Percentiles rank a stretch among this genome's conserved stretches.
Evolutionary conservation across 1,140 invertebrate species (phyloP).

Genomic region (Samia ricini): DNA sequence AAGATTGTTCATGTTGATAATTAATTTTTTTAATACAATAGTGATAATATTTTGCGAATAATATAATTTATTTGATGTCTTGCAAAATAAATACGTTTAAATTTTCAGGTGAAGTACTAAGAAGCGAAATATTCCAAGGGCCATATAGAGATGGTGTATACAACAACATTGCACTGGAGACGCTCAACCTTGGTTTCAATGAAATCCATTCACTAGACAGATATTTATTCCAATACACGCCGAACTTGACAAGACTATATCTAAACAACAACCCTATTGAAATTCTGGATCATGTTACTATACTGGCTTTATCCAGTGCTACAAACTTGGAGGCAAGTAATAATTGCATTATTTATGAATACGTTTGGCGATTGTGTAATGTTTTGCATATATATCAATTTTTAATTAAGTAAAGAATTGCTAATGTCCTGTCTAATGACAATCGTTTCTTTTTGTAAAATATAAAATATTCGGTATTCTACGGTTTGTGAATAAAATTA

Average conservation of each 20-base stretch:
- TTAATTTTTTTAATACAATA: too few species aligned
- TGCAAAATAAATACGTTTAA: neutral
- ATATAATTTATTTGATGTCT: too few species aligned
- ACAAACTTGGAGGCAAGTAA: constrained; percentile 77
- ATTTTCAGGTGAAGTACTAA: constrained; percentile 78
- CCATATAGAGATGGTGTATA: constrained; percentile 78
- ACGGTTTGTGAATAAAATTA: too few species aligned
- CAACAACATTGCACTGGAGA: constrained; percentile 80
- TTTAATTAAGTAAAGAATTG: too few species aligned
- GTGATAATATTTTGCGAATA: too few species aligned
- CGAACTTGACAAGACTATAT: constrained; percentile 80
- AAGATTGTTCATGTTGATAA: too few species aligned
- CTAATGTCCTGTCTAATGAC: too few species aligned
- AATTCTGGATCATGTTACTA: constrained; percentile 80
- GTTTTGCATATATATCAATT: too few species aligned
- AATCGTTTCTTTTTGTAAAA: too few species aligned
- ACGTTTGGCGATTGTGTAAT: too few species aligned
- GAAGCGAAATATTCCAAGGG: constrained; percentile 79
- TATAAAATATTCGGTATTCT: too few species aligned
- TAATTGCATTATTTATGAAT: neutral
- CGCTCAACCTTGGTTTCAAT: constrained; percentile 84
- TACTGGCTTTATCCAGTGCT: constrained; percentile 79
- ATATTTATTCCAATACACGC: constrained; percentile 85
- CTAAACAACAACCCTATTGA: constrained; percentile 84
- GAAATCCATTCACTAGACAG: constrained; percentile 81